Percentiles rank a stretch among this genome's conserved stretches.
These are phyloP conservation scores for Tupaia tana DNA, from an alignment of 2,113 vertebrate genomes.

Conservation along the genomic window DNA sequence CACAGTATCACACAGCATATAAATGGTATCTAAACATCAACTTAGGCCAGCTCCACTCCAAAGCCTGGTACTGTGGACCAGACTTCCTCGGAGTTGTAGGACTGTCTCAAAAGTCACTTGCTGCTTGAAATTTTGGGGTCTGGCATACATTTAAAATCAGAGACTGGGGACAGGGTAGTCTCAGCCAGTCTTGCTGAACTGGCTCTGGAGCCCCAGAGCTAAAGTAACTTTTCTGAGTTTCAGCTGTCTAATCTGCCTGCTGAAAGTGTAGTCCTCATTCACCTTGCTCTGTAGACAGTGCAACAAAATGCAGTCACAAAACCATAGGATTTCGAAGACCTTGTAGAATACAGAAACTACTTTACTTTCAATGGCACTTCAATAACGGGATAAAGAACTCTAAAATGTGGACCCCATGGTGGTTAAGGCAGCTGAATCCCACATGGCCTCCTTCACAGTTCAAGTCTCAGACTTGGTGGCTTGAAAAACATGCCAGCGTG, in stretches of 20 bases:
- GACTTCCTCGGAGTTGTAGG: neutral
- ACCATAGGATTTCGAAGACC: neutral
- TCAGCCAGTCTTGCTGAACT: neutral
- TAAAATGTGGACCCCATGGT: neutral
- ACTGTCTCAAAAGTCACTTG: neutral
- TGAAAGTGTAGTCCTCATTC: neutral
- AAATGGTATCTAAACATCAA: neutral
- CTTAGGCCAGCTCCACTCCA: neutral
- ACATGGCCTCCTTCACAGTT: too few species aligned
- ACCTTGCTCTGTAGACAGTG: neutral
- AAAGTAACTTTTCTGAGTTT: neutral
- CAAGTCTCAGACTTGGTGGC: too few species aligned
- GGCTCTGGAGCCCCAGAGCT: too few species aligned
- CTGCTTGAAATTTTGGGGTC: neutral
- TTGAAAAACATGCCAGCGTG: too few species aligned
- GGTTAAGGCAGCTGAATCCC: too few species aligned
- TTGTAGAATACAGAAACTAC: rapidly evolving
- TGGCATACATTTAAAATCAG: neutral
- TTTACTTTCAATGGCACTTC: neutral
- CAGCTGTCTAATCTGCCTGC: neutral
- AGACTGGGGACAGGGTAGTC: neutral
- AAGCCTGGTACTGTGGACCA: neutral
- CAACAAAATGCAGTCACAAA: neutral
- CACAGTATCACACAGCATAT: too few species aligned
- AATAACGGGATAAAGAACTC: neutral